Evolutionary conservation across 2,888 invertebrate genomes (phyloP).

Genomic region (Linnaemya vulpina): DNA sequence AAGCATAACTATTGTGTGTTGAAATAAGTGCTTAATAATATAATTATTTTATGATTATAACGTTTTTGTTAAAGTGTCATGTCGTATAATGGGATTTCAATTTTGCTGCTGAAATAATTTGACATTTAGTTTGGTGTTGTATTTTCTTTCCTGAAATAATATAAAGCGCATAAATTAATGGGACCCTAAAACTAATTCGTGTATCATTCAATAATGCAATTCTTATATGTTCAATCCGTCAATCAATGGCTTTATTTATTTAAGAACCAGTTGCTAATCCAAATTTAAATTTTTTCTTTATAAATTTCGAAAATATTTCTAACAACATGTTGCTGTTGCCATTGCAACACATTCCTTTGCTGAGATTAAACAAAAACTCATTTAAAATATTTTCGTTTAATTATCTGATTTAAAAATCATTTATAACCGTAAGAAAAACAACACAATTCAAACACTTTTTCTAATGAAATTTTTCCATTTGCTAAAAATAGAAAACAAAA

Average conservation of each 20-base stretch:
- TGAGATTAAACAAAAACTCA: conserved; percentile 6
- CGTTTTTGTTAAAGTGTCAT: neutral
- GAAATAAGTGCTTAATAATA: neutral
- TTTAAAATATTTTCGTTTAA: conserved; percentile 59
- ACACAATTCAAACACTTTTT: conserved; percentile 61
- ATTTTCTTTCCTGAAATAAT: too few species aligned
- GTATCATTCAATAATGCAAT: too few species aligned
- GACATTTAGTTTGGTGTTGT: too few species aligned
- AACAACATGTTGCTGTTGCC: conserved; percentile 47
- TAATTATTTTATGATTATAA: neutral
- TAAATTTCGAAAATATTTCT: neutral
- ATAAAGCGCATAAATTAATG: too few species aligned
- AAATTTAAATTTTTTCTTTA: neutral
- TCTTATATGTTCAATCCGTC: too few species aligned
- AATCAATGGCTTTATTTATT: too few species aligned
- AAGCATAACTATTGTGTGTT: too few species aligned
- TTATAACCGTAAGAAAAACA: conserved; percentile 47
- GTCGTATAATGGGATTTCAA: neutral
- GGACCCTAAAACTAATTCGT: too few species aligned
- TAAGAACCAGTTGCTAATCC: neutral
- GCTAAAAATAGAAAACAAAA: conserved; percentile 65
- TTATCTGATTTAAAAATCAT: conserved; percentile 50
- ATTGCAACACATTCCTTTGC: conserved; percentile 24
- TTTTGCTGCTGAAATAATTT: too few species aligned
- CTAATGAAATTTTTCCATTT: conserved; percentile 66